Base-by-base conservation (phyloP, 2,113 vertebrate species). In the Xiphorhynchus elegans region DNA sequence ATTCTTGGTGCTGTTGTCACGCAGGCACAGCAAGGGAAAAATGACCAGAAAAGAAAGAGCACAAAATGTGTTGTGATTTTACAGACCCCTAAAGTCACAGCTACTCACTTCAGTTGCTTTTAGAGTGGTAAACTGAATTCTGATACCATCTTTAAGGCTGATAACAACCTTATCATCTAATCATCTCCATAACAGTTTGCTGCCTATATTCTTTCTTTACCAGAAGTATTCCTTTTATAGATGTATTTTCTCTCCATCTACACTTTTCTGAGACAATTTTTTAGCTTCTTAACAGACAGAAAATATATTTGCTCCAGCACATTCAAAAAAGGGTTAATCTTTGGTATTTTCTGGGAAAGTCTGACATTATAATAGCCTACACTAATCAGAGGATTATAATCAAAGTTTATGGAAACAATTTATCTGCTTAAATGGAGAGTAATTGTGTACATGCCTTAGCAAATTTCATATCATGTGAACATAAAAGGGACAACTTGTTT, bases 391-490 rank as follows among this genome's bases (percentile, higher is more conserved):
- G 11, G 1, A 5, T 52, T 50, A 63, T 91, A 39, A 46, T 64
- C 52, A 56, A 13, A 59, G 26, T 62, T 66, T 55, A 26, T 76
- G 18, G 15, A 75, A 86, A 68, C n/a, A 75, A 47, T 12, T 52
- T 67, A 23, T 29, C 9, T 14, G 21, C 16, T 70, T 79, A 84
- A 80, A 77, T 37, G 6, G 10, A 28, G 11, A 66, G 6, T 11
- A 64, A 0, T 13, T 67, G 18, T 29, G 10, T 29, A 2, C 11
- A 24, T 10, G 3, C 11, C 13, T 28, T 42, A 37, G 4, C 3
- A 46, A 79, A 2, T 0, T 42, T 49, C 52, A 29, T 40, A 31
- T 9, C 16, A 35, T 3, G 2, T 18, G 8, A 5, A 26, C 7
- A 33, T 25, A 76, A 63, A 19, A 37, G 68, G 6, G 7, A 18